Percentiles rank a stretch among this genome's conserved stretches.
These are phyloP conservation scores for Rotaria socialis DNA, from an alignment of 2,888 invertebrate genomes.

Conservation along the genomic window DNA sequence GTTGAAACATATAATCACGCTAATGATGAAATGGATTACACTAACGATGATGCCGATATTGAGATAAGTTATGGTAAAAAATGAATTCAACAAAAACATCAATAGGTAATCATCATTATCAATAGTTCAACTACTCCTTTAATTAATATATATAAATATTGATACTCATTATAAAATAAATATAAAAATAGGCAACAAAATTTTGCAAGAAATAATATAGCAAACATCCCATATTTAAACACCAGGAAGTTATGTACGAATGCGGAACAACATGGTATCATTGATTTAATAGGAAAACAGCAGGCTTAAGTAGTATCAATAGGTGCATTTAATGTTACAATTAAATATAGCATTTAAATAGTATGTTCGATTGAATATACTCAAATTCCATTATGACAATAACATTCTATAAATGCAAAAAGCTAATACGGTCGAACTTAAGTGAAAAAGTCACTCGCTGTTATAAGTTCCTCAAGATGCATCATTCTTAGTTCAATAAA, in stretches of 20 bases:
- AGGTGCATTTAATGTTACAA: background rate
- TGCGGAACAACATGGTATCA: background rate
- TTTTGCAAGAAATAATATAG: background rate
- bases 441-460: background rate
- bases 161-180: too few relatives aligned
- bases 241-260: background rate
- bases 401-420: background rate
- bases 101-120: too few relatives aligned
- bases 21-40: background rate
- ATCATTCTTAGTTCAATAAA: too few relatives aligned
- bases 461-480: too few relatives aligned
- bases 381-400: background rate
- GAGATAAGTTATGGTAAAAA: too few relatives aligned
- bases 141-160: too few relatives aligned
- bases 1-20: background rate
- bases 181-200: too few relatives aligned
- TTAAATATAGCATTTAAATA: background rate
- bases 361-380: background rate
- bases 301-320: background rate
- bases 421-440: background rate
- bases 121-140: too few relatives aligned
- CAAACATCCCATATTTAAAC: background rate
- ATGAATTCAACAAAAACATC: too few relatives aligned
- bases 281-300: background rate
- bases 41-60: too few relatives aligned